A percentile compares a stretch with the other conserved stretches of the same genome.
phyloP scores from a whole-genome alignment of 2,888 invertebrate species.

The Ornithoptera alexandrae region DNA sequence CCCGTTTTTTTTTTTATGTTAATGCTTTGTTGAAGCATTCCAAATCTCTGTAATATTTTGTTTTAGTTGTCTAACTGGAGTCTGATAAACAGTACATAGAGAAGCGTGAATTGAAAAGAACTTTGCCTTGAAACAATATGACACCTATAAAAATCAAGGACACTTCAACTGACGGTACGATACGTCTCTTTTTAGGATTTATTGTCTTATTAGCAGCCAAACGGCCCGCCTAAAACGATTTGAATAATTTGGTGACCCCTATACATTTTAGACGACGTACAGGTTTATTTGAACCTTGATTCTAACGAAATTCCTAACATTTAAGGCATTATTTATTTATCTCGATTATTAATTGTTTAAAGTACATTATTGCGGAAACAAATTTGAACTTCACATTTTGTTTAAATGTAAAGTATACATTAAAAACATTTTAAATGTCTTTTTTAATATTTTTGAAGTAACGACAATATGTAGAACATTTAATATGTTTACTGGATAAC shows the following conservation, averaged over 20 bases:
- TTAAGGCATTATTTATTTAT: background rate
- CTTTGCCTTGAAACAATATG: conserved; percentile 47
- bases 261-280: conserved; percentile 29
- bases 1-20: too few species aligned
- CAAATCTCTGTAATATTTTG: conserved; percentile 40
- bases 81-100: conserved; percentile 51
- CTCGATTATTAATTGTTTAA: background rate
- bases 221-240: conserved; percentile 37
- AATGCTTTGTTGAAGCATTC: too few species aligned
- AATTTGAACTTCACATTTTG: background rate
- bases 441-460: too few species aligned
- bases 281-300: conserved; percentile 24
- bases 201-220: conserved; percentile 49
- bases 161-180: conserved; percentile 38
- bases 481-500: too few species aligned
- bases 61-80: conserved; percentile 54
- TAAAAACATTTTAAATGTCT: too few species aligned
- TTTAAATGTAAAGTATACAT: background rate
- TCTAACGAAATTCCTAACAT: conserved; percentile 1
- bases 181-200: conserved; percentile 49
- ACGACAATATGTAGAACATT: too few species aligned
- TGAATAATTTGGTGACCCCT: conserved; percentile 30
- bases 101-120: conserved; percentile 48
- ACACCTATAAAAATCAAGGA: conserved; percentile 68
- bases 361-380: background rate